These are phyloP conservation scores for Ischnura elegans DNA, from an alignment of 2,888 invertebrate genomes.

Conservation along the genomic window DNA sequence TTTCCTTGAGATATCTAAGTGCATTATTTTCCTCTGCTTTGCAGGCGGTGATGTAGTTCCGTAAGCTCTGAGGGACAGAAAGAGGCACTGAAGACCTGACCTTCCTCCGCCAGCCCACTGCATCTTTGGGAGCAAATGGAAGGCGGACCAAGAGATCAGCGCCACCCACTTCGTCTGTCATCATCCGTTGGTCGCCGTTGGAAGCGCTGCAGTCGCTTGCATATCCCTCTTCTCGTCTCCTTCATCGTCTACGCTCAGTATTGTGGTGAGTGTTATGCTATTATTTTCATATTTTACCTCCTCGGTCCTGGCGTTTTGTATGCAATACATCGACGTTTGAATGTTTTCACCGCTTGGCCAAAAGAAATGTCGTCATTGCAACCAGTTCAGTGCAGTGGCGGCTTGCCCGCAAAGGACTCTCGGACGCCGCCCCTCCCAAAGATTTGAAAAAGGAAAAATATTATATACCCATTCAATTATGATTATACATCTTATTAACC, in stretches of 20 bases:
- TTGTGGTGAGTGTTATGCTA: conserved; percentile 8
- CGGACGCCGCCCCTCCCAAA: too few relatives aligned
- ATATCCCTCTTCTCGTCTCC: neutral
- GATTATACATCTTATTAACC: too few relatives aligned
- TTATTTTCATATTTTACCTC: too few relatives aligned
- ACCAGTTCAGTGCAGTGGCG: too few relatives aligned
- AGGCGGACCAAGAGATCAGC: neutral
- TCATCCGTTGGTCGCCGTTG: neutral
- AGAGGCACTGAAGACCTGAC: neutral
- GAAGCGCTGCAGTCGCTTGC: neutral
- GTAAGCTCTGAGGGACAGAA: neutral
- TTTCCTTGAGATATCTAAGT: too few relatives aligned
- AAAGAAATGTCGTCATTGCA: too few relatives aligned
- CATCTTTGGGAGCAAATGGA: neutral
- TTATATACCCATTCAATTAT: too few relatives aligned
- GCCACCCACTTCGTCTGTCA: neutral
- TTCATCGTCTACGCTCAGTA: neutral
- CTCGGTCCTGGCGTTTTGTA: too few relatives aligned
- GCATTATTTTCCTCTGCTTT: neutral
- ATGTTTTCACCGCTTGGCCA: too few relatives aligned
- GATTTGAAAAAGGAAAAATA: too few relatives aligned
- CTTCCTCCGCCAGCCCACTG: neutral
- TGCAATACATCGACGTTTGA: too few relatives aligned
- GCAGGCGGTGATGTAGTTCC: neutral
- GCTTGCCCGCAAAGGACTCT: too few relatives aligned